Conservation (phyloP, 2,888 invertebrate species). For the Chaetogeoica ovagalla region DNA sequence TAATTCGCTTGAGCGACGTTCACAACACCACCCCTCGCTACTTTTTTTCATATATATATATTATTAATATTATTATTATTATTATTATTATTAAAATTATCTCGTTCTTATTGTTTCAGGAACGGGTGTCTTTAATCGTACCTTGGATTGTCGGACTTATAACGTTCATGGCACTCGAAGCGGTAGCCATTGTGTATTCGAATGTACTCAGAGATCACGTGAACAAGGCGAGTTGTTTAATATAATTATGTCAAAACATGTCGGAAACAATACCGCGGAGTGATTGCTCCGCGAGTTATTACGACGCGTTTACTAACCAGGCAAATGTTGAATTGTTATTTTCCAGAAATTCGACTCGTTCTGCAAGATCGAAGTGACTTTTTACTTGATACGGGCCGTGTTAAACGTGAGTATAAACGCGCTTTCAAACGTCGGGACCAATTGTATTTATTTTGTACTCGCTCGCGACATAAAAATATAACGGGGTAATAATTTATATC, state of each 20-base stretch:
- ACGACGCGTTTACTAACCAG: too few species aligned
- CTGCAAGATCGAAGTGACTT: conserved; percentile 77
- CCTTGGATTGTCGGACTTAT: conserved; percentile 80
- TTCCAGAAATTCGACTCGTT: conserved; percentile 76
- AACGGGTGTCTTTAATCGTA: conserved; percentile 73
- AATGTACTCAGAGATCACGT: conserved; percentile 81
- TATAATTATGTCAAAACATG: conserved; percentile 5
- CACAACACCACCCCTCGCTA: too few species aligned
- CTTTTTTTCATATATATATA: too few species aligned
- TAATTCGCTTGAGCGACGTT: too few species aligned
- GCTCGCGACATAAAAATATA: too few species aligned
- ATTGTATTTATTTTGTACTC: too few species aligned
- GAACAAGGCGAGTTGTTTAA: conserved; percentile 68
- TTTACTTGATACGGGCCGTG: conserved; percentile 72
- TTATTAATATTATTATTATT: too few species aligned
- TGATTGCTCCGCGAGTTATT: background rate
- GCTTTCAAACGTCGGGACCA: too few species aligned
- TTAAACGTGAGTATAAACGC: conserved; percentile 71
- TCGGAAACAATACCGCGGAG: background rate
- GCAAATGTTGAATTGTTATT: background rate
- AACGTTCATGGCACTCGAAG: conserved; percentile 78
- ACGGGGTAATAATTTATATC: too few species aligned
- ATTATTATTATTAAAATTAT: too few species aligned
- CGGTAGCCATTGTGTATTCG: conserved; percentile 79
- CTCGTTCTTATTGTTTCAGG: conserved; percentile 69